These are phyloP conservation scores for Stegodyphus dumicola DNA, from an alignment of 1,140 invertebrate genomes.

Conservation along the genomic window DNA sequence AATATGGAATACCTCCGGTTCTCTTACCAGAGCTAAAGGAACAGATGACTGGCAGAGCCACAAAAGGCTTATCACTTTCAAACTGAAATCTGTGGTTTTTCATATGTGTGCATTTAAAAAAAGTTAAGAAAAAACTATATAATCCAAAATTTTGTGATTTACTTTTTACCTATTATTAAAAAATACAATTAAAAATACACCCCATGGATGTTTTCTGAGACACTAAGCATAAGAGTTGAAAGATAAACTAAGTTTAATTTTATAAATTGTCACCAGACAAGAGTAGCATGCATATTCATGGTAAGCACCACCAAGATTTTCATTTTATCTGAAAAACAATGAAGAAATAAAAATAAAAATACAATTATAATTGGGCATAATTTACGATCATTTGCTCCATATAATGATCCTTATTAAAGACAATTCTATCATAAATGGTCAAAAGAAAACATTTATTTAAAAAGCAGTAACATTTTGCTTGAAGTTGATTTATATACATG, in stretches of 20 bases:
- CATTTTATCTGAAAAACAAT: conserved; percentile 37
- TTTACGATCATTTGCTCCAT: background rate
- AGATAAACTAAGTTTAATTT: background rate
- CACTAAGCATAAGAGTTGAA: background rate
- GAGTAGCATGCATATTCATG: background rate
- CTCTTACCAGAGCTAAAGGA: conserved; percentile 1
- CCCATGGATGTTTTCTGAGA: background rate
- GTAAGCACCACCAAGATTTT: conserved; percentile 9
- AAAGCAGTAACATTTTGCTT: background rate
- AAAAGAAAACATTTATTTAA: background rate
- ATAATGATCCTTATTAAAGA: background rate
- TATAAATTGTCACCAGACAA: conserved; percentile 22
- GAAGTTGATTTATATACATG: background rate
- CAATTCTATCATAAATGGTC: background rate
- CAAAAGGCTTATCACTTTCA: background rate
- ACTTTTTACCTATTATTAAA: too few relatives aligned
- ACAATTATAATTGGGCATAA: background rate
- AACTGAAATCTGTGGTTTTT: too few relatives aligned
- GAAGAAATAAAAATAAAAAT: conserved; percentile 15
- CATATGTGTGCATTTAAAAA: too few relatives aligned
- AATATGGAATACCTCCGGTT: background rate
- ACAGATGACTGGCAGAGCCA: conserved; percentile 8
- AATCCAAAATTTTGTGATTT: too few relatives aligned
- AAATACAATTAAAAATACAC: too few relatives aligned
- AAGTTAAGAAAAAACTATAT: too few relatives aligned